Percentiles rank a stretch among this genome's conserved stretches.
These are phyloP conservation scores for Scartelaos histophorus DNA, from an alignment of 2,113 vertebrate species.

Conservation along the genomic window DNA sequence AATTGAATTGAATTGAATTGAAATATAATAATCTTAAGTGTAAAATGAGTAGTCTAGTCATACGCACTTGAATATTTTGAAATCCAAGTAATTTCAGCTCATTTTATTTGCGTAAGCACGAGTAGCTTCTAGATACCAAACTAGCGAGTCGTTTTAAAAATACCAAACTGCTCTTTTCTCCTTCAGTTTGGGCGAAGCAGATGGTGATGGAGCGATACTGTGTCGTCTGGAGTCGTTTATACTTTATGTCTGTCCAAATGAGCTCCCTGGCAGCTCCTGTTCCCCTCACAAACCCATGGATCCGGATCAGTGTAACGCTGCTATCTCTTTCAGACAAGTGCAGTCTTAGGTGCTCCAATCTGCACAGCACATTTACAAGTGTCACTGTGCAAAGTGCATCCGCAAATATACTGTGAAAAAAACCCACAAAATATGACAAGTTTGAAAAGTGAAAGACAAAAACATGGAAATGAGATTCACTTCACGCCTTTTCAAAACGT, in stretches of 20 bases:
- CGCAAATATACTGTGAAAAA: background rate
- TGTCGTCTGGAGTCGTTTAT: slow-evolving; percentile 41
- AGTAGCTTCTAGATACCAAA: background rate
- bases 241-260: slow-evolving; percentile 63
- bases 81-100: too few relatives aligned
- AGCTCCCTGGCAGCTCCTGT: slow-evolving; percentile 44
- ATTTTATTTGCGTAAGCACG: too few relatives aligned
- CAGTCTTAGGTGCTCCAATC: slow-evolving; percentile 35
- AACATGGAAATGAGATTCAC: slow-evolving; percentile 25
- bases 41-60: too few relatives aligned
- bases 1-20: too few relatives aligned
- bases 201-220: slow-evolving; percentile 39
- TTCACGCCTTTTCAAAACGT: slow-evolving; percentile 45
- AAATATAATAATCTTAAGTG: too few relatives aligned
- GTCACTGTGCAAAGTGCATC: slow-evolving; percentile 18
- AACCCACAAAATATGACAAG: slow-evolving; percentile 15
- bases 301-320: slow-evolving; percentile 35
- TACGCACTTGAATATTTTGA: too few relatives aligned
- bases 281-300: slow-evolving; percentile 51
- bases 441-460: slow-evolving; percentile 11
- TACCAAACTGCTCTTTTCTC: slow-evolving; percentile 7
- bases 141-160: background rate
- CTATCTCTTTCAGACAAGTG: background rate
- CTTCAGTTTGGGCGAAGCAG: slow-evolving; percentile 39
- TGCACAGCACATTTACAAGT: slow-evolving; percentile 36